These are phyloP conservation scores for Caenorhabditis sulstoni DNA, from an alignment of 2,888 invertebrate species.

Conservation along the genomic window DNA sequence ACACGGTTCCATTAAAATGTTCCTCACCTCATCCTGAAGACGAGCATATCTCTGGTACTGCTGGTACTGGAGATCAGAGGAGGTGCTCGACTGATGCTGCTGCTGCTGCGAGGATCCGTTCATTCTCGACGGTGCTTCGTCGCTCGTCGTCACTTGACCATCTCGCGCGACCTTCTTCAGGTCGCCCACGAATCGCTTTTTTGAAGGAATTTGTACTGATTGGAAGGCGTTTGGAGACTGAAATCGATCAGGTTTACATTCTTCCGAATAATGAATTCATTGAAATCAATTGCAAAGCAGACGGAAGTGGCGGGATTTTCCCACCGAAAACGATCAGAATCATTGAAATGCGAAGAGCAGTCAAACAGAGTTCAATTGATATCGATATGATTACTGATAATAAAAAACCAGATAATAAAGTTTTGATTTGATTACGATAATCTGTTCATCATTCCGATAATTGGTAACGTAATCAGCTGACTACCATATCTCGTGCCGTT, in stretches of 20 bases:
- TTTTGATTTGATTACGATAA: no score
- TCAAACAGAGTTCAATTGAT: not conserved
- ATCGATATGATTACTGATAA: no score
- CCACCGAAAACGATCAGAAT: no score
- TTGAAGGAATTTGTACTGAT: not conserved
- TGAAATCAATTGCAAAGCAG: not conserved
- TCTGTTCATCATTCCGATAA: no score
- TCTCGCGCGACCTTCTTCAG: slow-evolving; percentile 40
- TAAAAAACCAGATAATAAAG: no score
- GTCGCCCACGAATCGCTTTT: slow-evolving; percentile 9
- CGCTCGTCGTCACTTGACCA: slow-evolving; percentile 40
- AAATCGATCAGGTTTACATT: not conserved
- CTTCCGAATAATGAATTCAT: not conserved
- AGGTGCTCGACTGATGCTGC: slow-evolving; percentile 5
- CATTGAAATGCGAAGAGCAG: not conserved
- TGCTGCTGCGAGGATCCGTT: slow-evolving; percentile 41
- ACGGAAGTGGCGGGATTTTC: not conserved
- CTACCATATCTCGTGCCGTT: no score
- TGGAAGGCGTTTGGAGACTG: slow-evolving; percentile 4
- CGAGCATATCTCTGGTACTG: no score
- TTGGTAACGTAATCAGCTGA: no score
- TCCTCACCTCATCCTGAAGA: no score
- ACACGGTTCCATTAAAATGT: not conserved
- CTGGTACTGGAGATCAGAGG: not conserved
- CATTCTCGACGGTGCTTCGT: slow-evolving; percentile 34